These are phyloP conservation scores for Lophura swinhoii DNA, from an alignment of 2,797 vertebrate species.

Conservation along the genomic window DNA sequence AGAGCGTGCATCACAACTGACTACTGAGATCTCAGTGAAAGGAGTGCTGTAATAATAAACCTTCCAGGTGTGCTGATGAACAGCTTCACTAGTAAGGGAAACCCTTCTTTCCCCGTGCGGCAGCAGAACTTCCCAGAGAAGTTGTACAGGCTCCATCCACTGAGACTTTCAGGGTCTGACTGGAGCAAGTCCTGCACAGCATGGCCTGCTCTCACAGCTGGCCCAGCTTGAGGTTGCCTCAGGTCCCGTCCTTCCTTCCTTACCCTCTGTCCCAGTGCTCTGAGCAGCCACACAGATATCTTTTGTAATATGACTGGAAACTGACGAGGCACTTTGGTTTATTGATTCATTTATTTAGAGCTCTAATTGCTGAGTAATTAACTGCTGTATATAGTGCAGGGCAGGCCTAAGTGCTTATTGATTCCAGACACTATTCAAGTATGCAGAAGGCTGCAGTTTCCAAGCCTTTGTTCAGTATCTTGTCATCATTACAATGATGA, in stretches of 20 bases:
- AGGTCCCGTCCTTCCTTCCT: not conserved
- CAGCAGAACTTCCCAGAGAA: not conserved
- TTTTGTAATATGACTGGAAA: not conserved
- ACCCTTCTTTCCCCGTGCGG: not conserved
- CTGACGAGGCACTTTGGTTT: accelerated
- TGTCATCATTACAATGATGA: not conserved
- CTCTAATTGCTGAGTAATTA: not conserved
- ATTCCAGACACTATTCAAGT: accelerated
- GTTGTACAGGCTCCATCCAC: not conserved
- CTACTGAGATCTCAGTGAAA: not conserved
- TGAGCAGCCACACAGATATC: not conserved
- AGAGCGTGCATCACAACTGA: too few species aligned
- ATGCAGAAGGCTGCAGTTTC: accelerated
- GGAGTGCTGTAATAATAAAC: not conserved
- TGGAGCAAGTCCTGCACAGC: not conserved
- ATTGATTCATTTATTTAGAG: not conserved
- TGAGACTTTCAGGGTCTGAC: not conserved
- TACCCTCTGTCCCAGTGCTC: accelerated
- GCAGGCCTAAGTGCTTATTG: too few species aligned
- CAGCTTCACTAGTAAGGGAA: not conserved
- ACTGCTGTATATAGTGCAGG: not conserved
- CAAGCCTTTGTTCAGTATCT: not conserved
- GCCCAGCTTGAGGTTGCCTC: not conserved
- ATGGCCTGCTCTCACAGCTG: not conserved
- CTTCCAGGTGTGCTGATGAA: not conserved